Percentiles rank a stretch among this genome's conserved stretches.
Evolutionary conservation across 2,888 invertebrate species (phyloP).

Genomic region (Athripsodes cinereus): DNA sequence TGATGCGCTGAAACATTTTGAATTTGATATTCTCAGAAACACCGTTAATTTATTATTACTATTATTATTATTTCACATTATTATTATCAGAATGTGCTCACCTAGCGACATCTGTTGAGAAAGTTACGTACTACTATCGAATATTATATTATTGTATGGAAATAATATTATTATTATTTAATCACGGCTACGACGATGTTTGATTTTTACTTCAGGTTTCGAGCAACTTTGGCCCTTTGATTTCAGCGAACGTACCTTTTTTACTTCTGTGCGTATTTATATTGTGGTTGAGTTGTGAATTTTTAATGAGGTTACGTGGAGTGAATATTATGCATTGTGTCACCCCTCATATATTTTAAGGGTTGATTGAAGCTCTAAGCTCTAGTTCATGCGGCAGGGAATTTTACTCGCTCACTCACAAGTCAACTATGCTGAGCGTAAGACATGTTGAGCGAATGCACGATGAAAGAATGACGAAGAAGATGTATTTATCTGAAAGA

Average conservation of each 20-base stretch:
- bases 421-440: no score
- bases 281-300: conserved; percentile 1
- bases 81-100: conserved; percentile 1
- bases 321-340: no score
- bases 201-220: background rate
- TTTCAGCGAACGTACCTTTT: no score
- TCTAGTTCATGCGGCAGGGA: no score
- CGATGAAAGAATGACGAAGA: no score
- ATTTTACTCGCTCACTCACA: no score
- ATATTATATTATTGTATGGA: no score
- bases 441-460: no score
- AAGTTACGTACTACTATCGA: background rate
- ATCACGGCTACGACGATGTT: conserved; percentile 3
- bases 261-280: no score
- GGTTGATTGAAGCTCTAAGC: no score
- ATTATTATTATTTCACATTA: background rate
- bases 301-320: conserved; percentile 1
- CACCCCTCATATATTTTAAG: no score
- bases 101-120: conserved; percentile 1
- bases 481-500: no score
- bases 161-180: background rate
- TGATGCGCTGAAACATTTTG: background rate
- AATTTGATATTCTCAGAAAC: background rate
- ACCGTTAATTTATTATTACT: background rate
- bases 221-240: conserved; percentile 4